Evolutionary conservation across 2,888 invertebrate genomes (phyloP).

Genomic region (Cotesia congregata): DNA sequence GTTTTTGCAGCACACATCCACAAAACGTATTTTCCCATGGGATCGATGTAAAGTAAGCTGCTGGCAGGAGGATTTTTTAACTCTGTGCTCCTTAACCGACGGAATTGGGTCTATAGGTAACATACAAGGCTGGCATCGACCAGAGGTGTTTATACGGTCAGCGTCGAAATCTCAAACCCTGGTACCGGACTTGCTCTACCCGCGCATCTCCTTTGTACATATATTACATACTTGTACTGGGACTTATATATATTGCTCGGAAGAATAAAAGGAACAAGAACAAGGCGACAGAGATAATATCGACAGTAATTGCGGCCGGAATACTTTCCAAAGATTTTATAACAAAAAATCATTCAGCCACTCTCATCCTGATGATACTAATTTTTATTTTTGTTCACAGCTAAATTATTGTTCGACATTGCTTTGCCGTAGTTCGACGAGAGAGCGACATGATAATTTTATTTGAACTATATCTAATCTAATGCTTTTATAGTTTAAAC

Average conservation of each 20-base stretch:
- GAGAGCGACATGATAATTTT: neutral
- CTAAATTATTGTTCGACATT: neutral
- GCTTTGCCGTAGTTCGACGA: neutral
- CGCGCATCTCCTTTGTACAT: neutral
- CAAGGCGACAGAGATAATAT: conserved; percentile 41
- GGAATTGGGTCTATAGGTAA: conserved; percentile 56
- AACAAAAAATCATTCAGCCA: neutral
- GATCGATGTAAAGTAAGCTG: neutral
- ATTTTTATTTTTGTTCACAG: conserved; percentile 2
- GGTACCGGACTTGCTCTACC: conserved; percentile 18
- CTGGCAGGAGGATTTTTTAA: conserved; percentile 1
- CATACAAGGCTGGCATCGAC: conserved; percentile 25
- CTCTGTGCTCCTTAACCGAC: conserved; percentile 48
- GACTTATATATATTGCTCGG: conserved; percentile 7
- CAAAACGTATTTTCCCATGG: conserved; percentile 19
- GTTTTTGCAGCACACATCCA: conserved; percentile 21
- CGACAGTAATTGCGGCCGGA: conserved; percentile 43
- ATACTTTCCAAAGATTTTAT: conserved; percentile 41
- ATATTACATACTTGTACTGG: neutral
- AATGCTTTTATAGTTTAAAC: neutral
- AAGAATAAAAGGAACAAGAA: conserved; percentile 14
- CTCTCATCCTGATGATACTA: neutral
- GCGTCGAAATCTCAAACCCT: conserved; percentile 31
- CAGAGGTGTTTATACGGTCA: conserved; percentile 29
- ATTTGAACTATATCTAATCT: neutral